Percentiles rank a stretch among this genome's conserved stretches.
These are phyloP conservation scores for Elanoides forficatus DNA, from an alignment of 2,113 vertebrate genomes.

Conservation along the genomic window DNA sequence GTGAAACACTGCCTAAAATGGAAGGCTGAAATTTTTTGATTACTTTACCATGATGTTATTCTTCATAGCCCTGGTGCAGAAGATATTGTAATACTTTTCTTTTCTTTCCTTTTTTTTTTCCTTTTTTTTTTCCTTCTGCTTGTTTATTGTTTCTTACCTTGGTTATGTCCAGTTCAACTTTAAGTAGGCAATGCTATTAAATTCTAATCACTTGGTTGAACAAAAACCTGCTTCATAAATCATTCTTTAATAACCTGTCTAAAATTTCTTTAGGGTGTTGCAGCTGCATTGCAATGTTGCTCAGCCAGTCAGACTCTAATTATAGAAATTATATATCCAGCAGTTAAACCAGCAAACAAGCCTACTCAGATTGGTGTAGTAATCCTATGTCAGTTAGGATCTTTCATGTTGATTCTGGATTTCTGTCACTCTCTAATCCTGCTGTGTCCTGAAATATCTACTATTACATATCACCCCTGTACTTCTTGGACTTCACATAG, in stretches of 20 bases:
- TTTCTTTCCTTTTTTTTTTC: neutral
- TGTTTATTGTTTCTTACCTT: slow-evolving; percentile 10
- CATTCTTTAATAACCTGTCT: slow-evolving; percentile 72
- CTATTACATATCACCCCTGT: neutral
- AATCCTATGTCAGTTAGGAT: neutral
- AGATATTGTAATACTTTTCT: neutral
- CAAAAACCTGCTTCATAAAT: slow-evolving; percentile 73
- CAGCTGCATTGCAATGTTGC: slow-evolving; percentile 31
- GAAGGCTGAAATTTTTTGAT: neutral
- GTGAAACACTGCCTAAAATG: neutral
- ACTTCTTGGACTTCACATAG: neutral
- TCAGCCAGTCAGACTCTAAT: slow-evolving; percentile 37
- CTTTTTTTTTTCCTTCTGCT: neutral
- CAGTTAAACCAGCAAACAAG: slow-evolving; percentile 44
- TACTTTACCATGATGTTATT: neutral
- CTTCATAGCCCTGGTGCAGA: neutral
- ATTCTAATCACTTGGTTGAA: slow-evolving; percentile 73
- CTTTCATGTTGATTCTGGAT: neutral
- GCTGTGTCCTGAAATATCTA: neutral
- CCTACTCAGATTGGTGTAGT: neutral
- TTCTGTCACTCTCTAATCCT: neutral
- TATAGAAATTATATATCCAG: slow-evolving; percentile 56
- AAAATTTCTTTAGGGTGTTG: slow-evolving; percentile 64
- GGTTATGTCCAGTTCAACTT: slow-evolving; percentile 40
- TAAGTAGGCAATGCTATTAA: slow-evolving; percentile 66